Evolutionary conservation across 1,140 invertebrate genomes (phyloP), one percentile per base, ranked within the genome.

Genomic region (Drosophila erecta): DNA sequence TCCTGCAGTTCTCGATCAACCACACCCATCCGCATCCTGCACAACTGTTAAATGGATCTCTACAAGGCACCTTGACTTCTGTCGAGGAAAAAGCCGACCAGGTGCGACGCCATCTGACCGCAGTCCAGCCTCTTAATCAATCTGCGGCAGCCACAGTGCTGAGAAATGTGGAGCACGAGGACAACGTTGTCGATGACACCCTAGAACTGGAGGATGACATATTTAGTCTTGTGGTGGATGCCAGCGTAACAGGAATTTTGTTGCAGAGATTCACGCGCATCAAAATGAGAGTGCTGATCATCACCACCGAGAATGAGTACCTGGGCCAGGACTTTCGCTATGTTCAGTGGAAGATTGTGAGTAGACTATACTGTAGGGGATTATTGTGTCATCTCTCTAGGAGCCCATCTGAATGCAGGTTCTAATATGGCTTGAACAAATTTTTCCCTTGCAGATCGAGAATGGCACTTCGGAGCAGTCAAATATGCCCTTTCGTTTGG

Each of bases 261-360:
- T 37, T 92, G 49, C 81, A 90, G 49, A 81, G 91, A 15, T 91
- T 90, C 17, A 64, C 46, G 15, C 69, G 81, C n/a, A 78, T 92
- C 15, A 91, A 90, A 51, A 90, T 92, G 67, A 72, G 92, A 7
- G 87, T 92, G 22, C 64, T 92, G 2, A 81, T 92, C 47, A 90
- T 92, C 6, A 91, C 84, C 43, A 73, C 70, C 35, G 90, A 90
- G 56, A 92, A 92, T 27, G 90, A 92, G 55, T 73, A 77, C 47
- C 69, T 92, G 0, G 58, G 76, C 7, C 92, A 92, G 67, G 91
- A 92, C 73, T 90, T 91, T 79, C 83, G 87, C 58, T 92, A 92
- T 64, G 83, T 92, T n/a, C 86, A 92, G 57, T 92, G 92, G 92
- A 92, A 92, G 79, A 90, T 72, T 79, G 91, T 92, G 83, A 91